A percentile compares a stretch with the other conserved stretches of the same genome.
phyloP scores from a whole-genome alignment of 1,140 invertebrate genomes.

The Zaprionus ghesquierei region DNA sequence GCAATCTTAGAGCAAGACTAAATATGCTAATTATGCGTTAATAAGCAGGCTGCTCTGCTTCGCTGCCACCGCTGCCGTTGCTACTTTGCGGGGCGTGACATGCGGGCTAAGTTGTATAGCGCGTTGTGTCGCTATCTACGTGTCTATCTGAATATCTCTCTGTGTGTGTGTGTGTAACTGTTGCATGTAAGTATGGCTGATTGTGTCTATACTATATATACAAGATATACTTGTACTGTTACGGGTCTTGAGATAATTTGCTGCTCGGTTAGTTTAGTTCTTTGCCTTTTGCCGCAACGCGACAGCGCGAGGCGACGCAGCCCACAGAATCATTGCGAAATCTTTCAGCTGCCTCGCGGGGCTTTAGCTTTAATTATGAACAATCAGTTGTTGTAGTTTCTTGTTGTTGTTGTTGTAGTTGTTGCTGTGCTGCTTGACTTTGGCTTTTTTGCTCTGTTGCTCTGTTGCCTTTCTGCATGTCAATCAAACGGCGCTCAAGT shows the following conservation, averaged over 20 bases:
- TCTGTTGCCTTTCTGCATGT: conserved; percentile 64
- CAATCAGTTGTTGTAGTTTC: conserved; percentile 58
- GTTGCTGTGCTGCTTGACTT: conserved; percentile 28
- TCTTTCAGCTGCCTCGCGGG: conserved; percentile 45
- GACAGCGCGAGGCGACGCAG: background rate
- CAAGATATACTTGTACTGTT: conserved; percentile 30
- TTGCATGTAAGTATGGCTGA: conserved; percentile 13
- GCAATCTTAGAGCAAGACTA: conserved; percentile 65
- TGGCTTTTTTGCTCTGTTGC: conserved; percentile 16
- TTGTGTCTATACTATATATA: conserved; percentile 1
- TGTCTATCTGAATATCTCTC: background rate
- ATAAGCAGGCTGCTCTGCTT: conserved; percentile 63
- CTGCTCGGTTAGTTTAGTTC: conserved; percentile 49
- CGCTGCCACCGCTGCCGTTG: too few relatives aligned
- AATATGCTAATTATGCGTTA: conserved; percentile 81
- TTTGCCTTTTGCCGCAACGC: conserved; percentile 20
- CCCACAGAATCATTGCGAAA: conserved; percentile 73
- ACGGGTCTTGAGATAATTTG: conserved; percentile 58
- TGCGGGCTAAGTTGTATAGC: conserved; percentile 22
- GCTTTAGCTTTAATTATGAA: conserved; percentile 73
- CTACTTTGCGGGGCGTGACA: conserved; percentile 38
- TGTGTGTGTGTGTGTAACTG: conserved; percentile 4
- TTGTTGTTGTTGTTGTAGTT: conserved; percentile 24
- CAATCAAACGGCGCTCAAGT: conserved; percentile 75
- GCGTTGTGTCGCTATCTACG: conserved; percentile 23